Evolutionary conservation across 2,113 vertebrate species (phyloP).

Genomic region (Egretta garzetta): DNA sequence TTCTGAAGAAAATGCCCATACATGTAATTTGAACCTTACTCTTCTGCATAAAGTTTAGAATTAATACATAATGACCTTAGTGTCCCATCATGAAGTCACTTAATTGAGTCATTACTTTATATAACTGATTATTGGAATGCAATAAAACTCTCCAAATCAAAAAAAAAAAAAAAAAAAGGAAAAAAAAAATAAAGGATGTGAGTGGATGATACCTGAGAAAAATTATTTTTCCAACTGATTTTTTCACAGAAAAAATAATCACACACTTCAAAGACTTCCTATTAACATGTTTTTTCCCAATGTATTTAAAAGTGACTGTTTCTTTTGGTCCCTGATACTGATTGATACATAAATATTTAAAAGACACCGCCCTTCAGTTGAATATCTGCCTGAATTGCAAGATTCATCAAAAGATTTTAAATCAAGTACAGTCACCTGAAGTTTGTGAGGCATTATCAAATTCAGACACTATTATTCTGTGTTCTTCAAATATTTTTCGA

Average conservation of each 20-base stretch:
- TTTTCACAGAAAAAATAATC: not conserved
- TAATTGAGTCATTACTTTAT: not conserved
- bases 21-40: not conserved
- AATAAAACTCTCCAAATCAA: not conserved
- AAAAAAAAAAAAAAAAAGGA: not conserved
- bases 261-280: not conserved
- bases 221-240: not conserved
- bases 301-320: accelerated
- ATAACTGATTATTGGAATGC: not conserved
- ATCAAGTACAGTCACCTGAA: not conserved
- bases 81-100: not conserved
- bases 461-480: not conserved
- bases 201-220: not conserved
- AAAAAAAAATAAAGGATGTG: not conserved
- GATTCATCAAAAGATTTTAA: not conserved
- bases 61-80: not conserved
- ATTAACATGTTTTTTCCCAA: not conserved
- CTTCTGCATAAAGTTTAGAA: not conserved
- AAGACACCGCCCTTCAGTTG: not conserved
- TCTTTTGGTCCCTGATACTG: not conserved
- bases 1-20: not conserved
- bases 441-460: not conserved
- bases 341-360: not conserved
- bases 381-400: not conserved
- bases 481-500: not conserved